Evolutionary conservation across 2,888 invertebrate genomes (phyloP), one percentile per base, ranked within the genome.

Genomic region (Incurvaria masculella): DNA sequence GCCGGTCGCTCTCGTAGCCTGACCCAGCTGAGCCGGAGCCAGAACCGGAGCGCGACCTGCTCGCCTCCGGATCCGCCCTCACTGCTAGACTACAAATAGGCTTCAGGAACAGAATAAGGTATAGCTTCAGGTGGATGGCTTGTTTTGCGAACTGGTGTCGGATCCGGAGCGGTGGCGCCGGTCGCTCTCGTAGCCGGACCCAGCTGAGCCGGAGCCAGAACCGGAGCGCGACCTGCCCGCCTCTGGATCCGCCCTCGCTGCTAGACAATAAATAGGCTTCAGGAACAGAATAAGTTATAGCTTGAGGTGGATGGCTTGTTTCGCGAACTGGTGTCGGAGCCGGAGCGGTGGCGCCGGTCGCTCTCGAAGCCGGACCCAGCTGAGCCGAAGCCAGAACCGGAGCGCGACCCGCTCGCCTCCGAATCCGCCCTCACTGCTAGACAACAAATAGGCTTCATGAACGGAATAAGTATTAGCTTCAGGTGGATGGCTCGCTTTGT

Each of bases 131-230:
- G 52, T 62, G 17, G 39, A 46, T 44, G 38, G 45, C 18, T 51
- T 49, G 42, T 47, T 55, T 21, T 69, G 70, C 68, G 73, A 70
- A 56, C 76, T 76, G 42, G 64, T 68, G 6, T 78, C 73, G 1
- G 75, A 75, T 8, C 69, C 70, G 1, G 78, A 71, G 44, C 71
- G 69, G 43, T 63, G 60, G 5, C 72, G 68, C 11, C 69, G 68
- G 55, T 82, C 82, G 52, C 81, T 82, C 57, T 79, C 80, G 61
- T 81, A 82, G 1, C 82, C 82, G 0, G 82, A 82, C 1, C 79
- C 81, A 0, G 73, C 76, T 0, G 81, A 81, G 1, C 78, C 79
- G 0, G 66, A 70, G 1, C 69, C 76, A 0, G 75, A 74, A 0
- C 62, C 67, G 1, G 69, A 68, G 2, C 51, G 18, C 0, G 68